phyloP scores from a whole-genome alignment of 2,113 vertebrate species.

The Callospermophilus lateralis region DNA sequence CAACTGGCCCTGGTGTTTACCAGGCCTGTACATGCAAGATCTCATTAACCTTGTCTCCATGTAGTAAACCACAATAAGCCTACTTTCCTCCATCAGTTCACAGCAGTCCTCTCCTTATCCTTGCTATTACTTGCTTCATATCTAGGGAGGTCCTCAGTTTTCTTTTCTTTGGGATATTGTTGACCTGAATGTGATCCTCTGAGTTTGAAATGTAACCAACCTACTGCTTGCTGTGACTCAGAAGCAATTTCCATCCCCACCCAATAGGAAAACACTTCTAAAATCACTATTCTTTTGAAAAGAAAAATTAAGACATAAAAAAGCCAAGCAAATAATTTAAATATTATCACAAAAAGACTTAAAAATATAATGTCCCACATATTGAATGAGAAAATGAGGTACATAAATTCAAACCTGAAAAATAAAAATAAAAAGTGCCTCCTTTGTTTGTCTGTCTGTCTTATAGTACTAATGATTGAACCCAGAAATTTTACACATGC shows the following conservation, averaged over 20 bases:
- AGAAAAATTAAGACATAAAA: background rate
- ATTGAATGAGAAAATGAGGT: slow-evolving; percentile 23
- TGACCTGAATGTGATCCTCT: slow-evolving; percentile 4
- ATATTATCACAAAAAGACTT: background rate
- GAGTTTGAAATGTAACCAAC: slow-evolving; percentile 64
- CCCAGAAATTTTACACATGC: background rate
- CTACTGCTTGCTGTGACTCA: slow-evolving; percentile 4
- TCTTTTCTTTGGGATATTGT: slow-evolving; percentile 48
- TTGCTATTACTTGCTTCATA: slow-evolving; percentile 55
- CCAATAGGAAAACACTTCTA: slow-evolving; percentile 35
- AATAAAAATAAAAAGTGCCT: background rate
- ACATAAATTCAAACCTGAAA: slow-evolving; percentile 28
- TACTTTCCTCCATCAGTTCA: slow-evolving; percentile 3
- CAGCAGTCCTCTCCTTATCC: background rate
- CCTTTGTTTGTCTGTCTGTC: too few species aligned
- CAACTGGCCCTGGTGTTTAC: background rate
- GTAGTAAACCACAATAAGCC: slow-evolving; percentile 15
- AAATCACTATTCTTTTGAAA: slow-evolving; percentile 29
- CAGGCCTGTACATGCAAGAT: background rate
- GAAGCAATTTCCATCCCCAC: slow-evolving; percentile 41
- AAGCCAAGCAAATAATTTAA: slow-evolving; percentile 48
- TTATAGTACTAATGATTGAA: background rate
- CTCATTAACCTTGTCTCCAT: slow-evolving; percentile 53
- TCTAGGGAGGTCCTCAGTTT: slow-evolving; percentile 27
- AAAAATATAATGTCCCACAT: background rate